Evolutionary conservation across 2,113 vertebrate species (phyloP).

Genomic region (Engystomops pustulosus): DNA sequence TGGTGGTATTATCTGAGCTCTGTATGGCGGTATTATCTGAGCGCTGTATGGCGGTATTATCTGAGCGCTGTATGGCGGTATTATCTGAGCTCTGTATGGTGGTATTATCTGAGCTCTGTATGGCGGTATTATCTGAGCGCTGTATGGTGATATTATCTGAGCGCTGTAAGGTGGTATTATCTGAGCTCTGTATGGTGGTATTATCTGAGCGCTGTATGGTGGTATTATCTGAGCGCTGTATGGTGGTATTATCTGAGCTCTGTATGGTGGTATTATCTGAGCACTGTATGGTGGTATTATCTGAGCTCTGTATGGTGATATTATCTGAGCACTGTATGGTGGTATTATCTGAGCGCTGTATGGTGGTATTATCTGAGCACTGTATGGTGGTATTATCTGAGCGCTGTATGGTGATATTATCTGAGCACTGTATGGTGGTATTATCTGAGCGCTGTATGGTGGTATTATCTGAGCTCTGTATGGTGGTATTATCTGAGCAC

Average conservation of each 20-base stretch:
- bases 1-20: not conserved
- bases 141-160: not conserved
- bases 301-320: not conserved
- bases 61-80: not conserved
- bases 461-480: not conserved
- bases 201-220: not conserved
- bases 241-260: not conserved
- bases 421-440: not conserved
- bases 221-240: not conserved
- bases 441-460: not conserved
- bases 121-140: not conserved
- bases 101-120: no score
- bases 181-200: not conserved
- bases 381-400: not conserved
- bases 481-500: not conserved
- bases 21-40: not conserved
- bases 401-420: not conserved
- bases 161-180: not conserved
- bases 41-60: not conserved
- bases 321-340: not conserved
- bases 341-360: no score
- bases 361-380: no score
- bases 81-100: not conserved
- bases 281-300: not conserved
- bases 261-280: no score